These are phyloP conservation scores for Pygmarrhopalites habei DNA, from an alignment of 1,140 invertebrate genomes.

Conservation along the genomic window DNA sequence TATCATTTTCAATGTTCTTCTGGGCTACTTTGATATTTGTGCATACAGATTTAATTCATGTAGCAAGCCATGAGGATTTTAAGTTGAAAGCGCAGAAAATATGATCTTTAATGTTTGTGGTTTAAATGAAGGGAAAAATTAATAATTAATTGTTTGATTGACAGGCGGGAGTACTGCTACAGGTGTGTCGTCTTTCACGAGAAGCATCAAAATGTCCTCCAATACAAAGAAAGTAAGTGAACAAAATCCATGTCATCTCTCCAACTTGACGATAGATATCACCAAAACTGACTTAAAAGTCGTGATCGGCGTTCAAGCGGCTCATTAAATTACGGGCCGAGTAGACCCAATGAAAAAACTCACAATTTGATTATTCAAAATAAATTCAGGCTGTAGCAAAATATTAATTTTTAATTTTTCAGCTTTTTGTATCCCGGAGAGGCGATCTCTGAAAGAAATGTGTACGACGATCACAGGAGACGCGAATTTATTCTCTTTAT, in stretches of 20 bases:
- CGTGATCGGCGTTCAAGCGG: no score
- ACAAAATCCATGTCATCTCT: background rate
- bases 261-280: no score
- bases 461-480: conserved; percentile 80
- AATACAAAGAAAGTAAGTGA: conserved; percentile 62
- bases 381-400: background rate
- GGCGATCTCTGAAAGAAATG: conserved; percentile 64
- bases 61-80: no score
- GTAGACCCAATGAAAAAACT: no score
- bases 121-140: no score
- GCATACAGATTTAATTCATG: background rate
- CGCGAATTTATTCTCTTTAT: conserved; percentile 78
- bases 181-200: conserved; percentile 57
- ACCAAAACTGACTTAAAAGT: no score
- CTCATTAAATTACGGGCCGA: background rate
- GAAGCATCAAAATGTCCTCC: conserved; percentile 58
- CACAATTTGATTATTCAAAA: background rate
- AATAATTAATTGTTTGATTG: no score
- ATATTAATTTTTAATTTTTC: conserved; percentile 47
- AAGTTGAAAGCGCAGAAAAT: no score
- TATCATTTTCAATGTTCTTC: no score
- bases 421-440: conserved; percentile 66
- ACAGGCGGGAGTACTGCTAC: no score
- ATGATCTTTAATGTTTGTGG: no score
- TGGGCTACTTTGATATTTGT: background rate